Evolutionary conservation across 2,888 invertebrate species (phyloP).

Genomic region (Epistrophella euchroma): DNA sequence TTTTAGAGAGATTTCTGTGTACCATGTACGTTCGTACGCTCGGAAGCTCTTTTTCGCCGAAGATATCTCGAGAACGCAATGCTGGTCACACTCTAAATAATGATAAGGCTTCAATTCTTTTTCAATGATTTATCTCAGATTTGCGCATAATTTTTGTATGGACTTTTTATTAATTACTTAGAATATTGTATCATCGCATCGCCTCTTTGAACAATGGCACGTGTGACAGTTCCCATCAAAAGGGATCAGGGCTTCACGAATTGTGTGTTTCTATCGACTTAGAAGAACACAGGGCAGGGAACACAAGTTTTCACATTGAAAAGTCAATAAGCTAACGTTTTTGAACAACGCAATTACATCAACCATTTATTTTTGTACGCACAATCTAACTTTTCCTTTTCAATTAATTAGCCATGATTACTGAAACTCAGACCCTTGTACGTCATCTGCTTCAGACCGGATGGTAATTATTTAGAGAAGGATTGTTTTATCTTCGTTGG

Average conservation of each 20-base stretch:
- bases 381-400: neutral
- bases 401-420: slow-evolving; percentile 33
- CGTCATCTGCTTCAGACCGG: neutral
- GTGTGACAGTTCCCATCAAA: neutral
- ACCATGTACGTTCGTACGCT: too few species aligned
- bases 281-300: neutral
- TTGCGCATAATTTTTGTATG: slow-evolving; percentile 7
- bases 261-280: neutral
- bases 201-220: slow-evolving; percentile 8
- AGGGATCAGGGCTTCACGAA: neutral
- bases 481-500: neutral
- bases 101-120: neutral
- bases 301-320: neutral
- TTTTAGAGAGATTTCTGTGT: too few species aligned
- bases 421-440: neutral
- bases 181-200: neutral
- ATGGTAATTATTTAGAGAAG: neutral
- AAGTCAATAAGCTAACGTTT: neutral
- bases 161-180: slow-evolving; percentile 15
- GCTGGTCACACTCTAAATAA: slow-evolving; percentile 8
- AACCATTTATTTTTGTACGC: neutral
- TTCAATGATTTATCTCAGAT: neutral
- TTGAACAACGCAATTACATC: neutral
- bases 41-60: too few species aligned
- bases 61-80: neutral